Evolutionary conservation across 2,113 vertebrate genomes (phyloP).

Genomic region (Perca schrenkii): DNA sequence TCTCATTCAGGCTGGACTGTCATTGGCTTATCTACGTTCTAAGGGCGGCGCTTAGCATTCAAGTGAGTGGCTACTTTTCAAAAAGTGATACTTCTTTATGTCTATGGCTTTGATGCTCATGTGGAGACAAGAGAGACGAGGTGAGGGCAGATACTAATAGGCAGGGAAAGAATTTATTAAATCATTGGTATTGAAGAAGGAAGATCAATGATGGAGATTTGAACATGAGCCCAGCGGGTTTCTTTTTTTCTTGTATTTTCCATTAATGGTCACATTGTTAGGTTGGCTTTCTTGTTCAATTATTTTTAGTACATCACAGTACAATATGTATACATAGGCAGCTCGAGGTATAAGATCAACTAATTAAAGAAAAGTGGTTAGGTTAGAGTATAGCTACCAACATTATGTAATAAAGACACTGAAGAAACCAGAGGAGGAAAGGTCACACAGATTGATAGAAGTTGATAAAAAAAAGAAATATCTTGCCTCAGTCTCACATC

Average conservation of each 20-base stretch:
- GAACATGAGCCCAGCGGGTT: conserved; percentile 4
- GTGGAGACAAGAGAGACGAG: conserved; percentile 19
- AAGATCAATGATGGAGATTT: conserved; percentile 44
- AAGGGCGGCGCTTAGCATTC: neutral
- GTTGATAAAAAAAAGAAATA: neutral
- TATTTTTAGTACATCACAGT: neutral
- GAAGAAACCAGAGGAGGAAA: neutral
- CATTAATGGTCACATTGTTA: neutral
- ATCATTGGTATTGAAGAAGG: conserved; percentile 9
- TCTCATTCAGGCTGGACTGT: no score
- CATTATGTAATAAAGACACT: neutral
- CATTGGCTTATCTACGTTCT: no score
- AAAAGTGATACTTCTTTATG: conserved; percentile 17
- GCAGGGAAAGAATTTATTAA: conserved; percentile 28
- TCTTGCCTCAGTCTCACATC: neutral
- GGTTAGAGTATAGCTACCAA: neutral
- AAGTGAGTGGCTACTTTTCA: conserved; percentile 58
- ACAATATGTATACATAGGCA: neutral
- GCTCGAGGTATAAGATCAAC: neutral
- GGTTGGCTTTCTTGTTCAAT: neutral
- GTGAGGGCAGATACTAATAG: conserved; percentile 44
- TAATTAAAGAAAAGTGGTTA: neutral
- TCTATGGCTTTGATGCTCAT: conserved; percentile 63
- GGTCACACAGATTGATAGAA: neutral
- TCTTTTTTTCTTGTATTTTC: neutral